Evolutionary conservation across 92 coral and sea anemone species (phyloP).

Genomic region (Palythoa grandiflora): DNA sequence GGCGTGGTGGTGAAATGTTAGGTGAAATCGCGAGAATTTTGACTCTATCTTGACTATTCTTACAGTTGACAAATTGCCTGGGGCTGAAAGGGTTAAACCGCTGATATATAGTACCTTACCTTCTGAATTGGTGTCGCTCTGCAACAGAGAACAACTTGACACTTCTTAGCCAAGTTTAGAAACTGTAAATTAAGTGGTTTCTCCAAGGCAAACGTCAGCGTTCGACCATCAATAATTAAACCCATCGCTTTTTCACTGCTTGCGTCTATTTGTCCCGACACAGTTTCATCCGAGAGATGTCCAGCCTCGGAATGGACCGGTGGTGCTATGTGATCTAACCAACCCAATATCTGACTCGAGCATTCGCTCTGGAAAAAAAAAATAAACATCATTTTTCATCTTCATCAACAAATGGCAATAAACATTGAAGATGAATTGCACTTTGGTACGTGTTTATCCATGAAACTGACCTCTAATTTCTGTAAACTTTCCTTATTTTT

Average conservation of each 20-base stretch:
- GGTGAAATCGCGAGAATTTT: too few relatives aligned
- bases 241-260: constrained; percentile 63
- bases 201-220: constrained; percentile 87
- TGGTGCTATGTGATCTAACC: constrained; percentile 69
- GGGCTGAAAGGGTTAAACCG: background rate
- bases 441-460: too few relatives aligned
- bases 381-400: too few relatives aligned
- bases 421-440: too few relatives aligned
- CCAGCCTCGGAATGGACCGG: constrained; percentile 49
- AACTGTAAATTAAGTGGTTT: constrained; percentile 84
- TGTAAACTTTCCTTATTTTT: too few relatives aligned
- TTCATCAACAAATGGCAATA: too few relatives aligned
- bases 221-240: constrained; percentile 92
- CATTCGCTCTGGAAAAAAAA: constrained; percentile 80
- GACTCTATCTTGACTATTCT: too few relatives aligned
- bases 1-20: too few relatives aligned
- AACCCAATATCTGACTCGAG: constrained; percentile 81
- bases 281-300: constrained; percentile 57
- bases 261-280: constrained; percentile 51
- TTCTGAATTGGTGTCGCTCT: constrained; percentile 98
- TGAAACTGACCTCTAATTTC: too few relatives aligned
- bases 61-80: too few relatives aligned
- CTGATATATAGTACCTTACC: constrained; percentile 58
- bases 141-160: constrained; percentile 97
- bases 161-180: constrained; percentile 82